Percentiles rank a stretch among this genome's conserved stretches.
These are phyloP conservation scores for Trichonephila inaurata DNA, from an alignment of 1,140 invertebrate genomes.

Conservation along the genomic window DNA sequence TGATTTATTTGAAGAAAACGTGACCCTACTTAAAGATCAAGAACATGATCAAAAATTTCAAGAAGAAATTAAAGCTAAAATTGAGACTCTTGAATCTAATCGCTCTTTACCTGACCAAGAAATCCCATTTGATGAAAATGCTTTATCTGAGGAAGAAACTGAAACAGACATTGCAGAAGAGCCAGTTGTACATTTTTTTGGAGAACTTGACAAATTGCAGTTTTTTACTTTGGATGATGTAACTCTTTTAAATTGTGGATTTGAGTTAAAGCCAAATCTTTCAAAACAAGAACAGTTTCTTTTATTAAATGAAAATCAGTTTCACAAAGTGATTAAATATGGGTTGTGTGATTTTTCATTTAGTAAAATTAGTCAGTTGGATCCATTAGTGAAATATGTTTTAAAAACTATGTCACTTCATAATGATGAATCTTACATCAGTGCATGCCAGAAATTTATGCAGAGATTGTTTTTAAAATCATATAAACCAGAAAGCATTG, in stretches of 20 bases:
- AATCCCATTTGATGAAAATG: not conserved
- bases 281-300: not conserved
- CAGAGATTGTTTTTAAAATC: not conserved
- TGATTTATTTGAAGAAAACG: not conserved
- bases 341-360: not conserved
- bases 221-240: not conserved
- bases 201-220: not conserved
- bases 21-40: not conserved
- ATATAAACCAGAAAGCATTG: not conserved
- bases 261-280: not conserved
- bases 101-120: not conserved
- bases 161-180: not conserved
- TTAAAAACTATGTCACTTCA: conserved; percentile 3
- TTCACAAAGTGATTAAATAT: not conserved
- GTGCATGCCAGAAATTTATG: not conserved
- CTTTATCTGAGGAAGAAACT: not conserved
- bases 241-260: not conserved
- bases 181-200: not conserved
- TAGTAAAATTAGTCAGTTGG: not conserved
- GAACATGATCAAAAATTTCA: not conserved
- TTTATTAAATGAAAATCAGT: not conserved
- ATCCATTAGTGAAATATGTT: not conserved
- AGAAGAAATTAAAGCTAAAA: not conserved
- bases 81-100: not conserved
- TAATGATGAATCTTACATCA: not conserved